A percentile compares a stretch with the other conserved stretches of the same genome.
These are phyloP conservation scores for Caenorhabditis sinica DNA, from an alignment of 2,888 invertebrate genomes.

Conservation along the genomic window DNA sequence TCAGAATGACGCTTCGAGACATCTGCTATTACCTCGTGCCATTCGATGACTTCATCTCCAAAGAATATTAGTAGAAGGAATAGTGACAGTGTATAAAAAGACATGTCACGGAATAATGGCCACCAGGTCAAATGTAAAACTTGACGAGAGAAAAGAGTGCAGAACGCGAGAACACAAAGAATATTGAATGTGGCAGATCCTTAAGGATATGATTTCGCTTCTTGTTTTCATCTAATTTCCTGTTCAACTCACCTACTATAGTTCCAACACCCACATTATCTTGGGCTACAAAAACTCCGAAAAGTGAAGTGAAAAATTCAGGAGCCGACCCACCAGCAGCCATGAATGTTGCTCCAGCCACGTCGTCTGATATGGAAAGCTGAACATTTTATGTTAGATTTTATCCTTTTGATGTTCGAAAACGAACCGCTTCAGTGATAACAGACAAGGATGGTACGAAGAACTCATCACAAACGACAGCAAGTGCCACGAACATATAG, in stretches of 20 bases:
- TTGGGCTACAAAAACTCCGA: constrained; percentile 97
- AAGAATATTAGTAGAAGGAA: constrained; percentile 78
- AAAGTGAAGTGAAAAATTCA: constrained; percentile 94
- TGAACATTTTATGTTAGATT: constrained; percentile 29
- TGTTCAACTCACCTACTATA: constrained; percentile 90
- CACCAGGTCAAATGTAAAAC: constrained; percentile 81
- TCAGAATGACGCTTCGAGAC: too few relatives aligned
- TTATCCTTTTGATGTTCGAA: neutral
- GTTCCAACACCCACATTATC: constrained; percentile 97
- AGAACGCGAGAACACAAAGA: constrained; percentile 82
- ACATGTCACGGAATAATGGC: constrained; percentile 81
- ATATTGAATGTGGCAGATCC: constrained; percentile 85
- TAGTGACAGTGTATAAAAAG: constrained; percentile 78
- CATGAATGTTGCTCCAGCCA: constrained; percentile 99
- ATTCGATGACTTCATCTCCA: constrained; percentile 75
- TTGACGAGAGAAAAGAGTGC: constrained; percentile 79
- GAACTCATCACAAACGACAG: constrained; percentile 99
- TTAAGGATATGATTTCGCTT: neutral
- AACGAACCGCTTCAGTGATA: constrained; percentile 90
- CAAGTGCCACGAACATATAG: constrained; percentile 98
- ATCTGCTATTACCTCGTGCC: constrained; percentile 72
- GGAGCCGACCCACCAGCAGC: constrained; percentile 98
- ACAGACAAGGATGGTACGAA: constrained; percentile 98
- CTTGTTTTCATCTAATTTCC: neutral
- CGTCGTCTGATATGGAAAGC: constrained; percentile 95